Evolutionary conservation across 2,888 invertebrate species (phyloP).

Genomic region (Thelaira solivaga): DNA sequence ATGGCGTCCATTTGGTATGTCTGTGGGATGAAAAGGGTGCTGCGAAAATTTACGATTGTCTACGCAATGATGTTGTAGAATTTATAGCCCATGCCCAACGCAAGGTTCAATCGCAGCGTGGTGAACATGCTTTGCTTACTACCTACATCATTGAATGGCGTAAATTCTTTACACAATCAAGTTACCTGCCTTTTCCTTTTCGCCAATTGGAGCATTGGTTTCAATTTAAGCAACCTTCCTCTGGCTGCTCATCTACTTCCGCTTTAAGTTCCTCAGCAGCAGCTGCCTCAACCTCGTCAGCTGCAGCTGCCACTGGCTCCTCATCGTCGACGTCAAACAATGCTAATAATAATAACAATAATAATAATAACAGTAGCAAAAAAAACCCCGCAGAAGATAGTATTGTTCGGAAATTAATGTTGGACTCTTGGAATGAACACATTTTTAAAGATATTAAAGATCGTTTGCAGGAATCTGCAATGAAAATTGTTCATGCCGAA

Average conservation of each 20-base stretch:
- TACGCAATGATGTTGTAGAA: constrained; percentile 94
- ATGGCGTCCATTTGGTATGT: constrained; percentile 95
- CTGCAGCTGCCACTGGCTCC: constrained; percentile 57
- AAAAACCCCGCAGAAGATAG: constrained; percentile 87
- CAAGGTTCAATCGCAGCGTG: constrained; percentile 92
- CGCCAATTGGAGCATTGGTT: constrained; percentile 92
- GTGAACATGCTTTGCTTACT: constrained; percentile 95
- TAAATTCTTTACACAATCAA: constrained; percentile 98
- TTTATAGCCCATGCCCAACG: constrained; percentile 96
- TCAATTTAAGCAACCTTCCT: constrained; percentile 80
- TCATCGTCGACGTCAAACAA: constrained; percentile 72
- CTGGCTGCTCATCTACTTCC: constrained; percentile 62
- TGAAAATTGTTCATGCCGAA: constrained; percentile 98
- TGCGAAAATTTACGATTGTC: constrained; percentile 89
- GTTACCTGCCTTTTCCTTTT: constrained; percentile 97
- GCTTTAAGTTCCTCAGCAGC: constrained; percentile 64
- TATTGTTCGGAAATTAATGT: constrained; percentile 95
- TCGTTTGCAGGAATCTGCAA: constrained; percentile 94
- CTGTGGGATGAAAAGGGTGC: constrained; percentile 98
- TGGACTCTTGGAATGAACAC: constrained; percentile 98
- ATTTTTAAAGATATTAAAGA: constrained; percentile 97
- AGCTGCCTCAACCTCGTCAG: constrained; percentile 53
- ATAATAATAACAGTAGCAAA: constrained; percentile 75
- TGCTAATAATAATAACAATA: constrained; percentile 49
- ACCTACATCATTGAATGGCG: constrained; percentile 99